Evolutionary conservation across 2,888 invertebrate genomes (phyloP).

Genomic region (Drosophila nr. medialis): DNA sequence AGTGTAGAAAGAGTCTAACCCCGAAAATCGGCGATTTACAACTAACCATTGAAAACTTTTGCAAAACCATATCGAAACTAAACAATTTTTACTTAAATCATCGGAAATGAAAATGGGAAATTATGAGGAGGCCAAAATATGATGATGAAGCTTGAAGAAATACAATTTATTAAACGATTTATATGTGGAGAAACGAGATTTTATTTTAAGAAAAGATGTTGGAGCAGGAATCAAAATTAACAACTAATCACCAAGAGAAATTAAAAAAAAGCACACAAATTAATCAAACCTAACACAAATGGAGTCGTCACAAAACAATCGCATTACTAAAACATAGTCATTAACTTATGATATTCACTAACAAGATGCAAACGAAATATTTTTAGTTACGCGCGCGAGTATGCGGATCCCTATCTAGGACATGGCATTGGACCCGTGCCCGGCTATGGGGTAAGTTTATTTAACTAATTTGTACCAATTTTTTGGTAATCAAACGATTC

Average conservation of each 20-base stretch:
- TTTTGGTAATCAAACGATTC: neutral
- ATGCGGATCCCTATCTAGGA: slow-evolving; percentile 96
- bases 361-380: slow-evolving; percentile 48
- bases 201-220: slow-evolving; percentile 1
- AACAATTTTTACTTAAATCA: slow-evolving; percentile 72
- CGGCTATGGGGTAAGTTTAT: slow-evolving; percentile 94
- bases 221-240: slow-evolving; percentile 23
- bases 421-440: slow-evolving; percentile 98
- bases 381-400: slow-evolving; percentile 93
- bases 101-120: neutral
- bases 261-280: slow-evolving; percentile 1
- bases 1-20: slow-evolving; percentile 60
- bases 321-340: slow-evolving; percentile 17
- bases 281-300: slow-evolving; percentile 21
- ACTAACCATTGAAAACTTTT: slow-evolving; percentile 71
- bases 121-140: slow-evolving; percentile 1
- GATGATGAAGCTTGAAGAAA: neutral
- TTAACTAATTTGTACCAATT: neutral
- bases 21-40: slow-evolving; percentile 54
- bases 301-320: slow-evolving; percentile 36
- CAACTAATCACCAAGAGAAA: neutral
- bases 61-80: slow-evolving; percentile 71
- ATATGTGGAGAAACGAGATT: slow-evolving; percentile 19
- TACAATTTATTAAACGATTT: neutral
- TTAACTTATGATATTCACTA: slow-evolving; percentile 29